Base-by-base conservation (phyloP, 2,113 vertebrate genomes). In the Vombatus ursinus region DNA sequence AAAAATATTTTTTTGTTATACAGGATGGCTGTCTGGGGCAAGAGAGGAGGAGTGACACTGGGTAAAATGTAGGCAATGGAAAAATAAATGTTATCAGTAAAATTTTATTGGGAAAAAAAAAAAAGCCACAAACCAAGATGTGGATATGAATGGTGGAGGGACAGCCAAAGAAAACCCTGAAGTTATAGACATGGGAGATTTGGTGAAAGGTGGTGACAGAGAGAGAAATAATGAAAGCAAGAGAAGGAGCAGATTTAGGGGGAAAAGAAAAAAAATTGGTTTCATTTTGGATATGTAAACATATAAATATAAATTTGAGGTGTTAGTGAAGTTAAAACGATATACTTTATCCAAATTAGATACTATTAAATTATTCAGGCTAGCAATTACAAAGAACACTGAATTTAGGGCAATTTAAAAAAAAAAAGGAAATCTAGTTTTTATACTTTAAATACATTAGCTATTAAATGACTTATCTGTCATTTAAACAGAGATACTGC, bases 391-490 rank as follows among this genome's bases (percentile, higher is more conserved):
- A 2, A 16, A 1, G n/a, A 68, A 44, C n/a, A 84, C 37, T 22
- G 44, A n/a, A 77, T 77, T 19, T 77, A 77, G 37, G 5, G 4
- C 37, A 51, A 93, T 91, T 94, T 49, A 49, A 96, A 93, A 50
- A 94, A 44, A 44, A n/a, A 22, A 61, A 94, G 47, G 57, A 92
- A 47, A 96, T 47, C 2, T 93, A 93, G 49, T n/a, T 97, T 96
- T 94, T 92, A 89, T 48, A 89, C 94, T 25, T 11, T 19, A 94
- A 95, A 44, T 26, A 93, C 2, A 93, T 61, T 54, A 96, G 47
- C 22, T n/a, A n/a, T n/a, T n/a, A n/a, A n/a, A n/a, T n/a, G n/a
- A n/a, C n/a, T n/a, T n/a, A n/a, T n/a, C n/a, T n/a, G n/a, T n/a
- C n/a, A n/a, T n/a, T n/a, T n/a, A n/a, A n/a, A n/a, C n/a, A n/a